These are phyloP conservation scores for Papilio helenus DNA, from an alignment of 1,140 invertebrate species.

Conservation along the genomic window DNA sequence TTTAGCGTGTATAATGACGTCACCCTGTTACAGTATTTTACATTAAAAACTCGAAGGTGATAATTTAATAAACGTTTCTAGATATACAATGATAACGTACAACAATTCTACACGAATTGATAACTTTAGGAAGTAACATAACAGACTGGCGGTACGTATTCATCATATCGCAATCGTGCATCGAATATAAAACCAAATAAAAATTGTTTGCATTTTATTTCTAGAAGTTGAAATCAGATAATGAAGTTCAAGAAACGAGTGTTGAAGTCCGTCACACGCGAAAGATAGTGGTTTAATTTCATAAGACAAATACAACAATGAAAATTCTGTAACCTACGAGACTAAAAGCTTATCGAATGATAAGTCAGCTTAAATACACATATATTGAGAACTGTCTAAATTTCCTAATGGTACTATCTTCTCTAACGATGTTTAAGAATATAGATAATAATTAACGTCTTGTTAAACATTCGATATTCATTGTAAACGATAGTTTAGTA, in stretches of 20 bases:
- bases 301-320: no score
- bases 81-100: not conserved
- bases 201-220: not conserved
- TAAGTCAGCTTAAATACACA: not conserved
- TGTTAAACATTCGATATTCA: not conserved
- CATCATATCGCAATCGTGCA: constrained; percentile 1
- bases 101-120: not conserved
- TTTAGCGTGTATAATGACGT: not conserved
- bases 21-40: not conserved
- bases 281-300: not conserved
- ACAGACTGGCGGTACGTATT: not conserved
- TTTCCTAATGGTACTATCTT: not conserved
- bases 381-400: not conserved
- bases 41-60: not conserved
- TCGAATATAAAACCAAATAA: not conserved
- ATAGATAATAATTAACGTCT: not conserved
- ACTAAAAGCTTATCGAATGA: no score
- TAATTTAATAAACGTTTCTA: not conserved
- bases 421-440: constrained; percentile 9
- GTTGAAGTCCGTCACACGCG: not conserved
- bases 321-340: no score
- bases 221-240: not conserved
- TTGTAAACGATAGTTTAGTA: not conserved
- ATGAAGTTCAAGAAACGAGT: not conserved
- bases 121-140: constrained; percentile 20